These are phyloP conservation scores for Spea multiplicata DNA, from an alignment of 2,113 vertebrate species.

Conservation along the genomic window DNA sequence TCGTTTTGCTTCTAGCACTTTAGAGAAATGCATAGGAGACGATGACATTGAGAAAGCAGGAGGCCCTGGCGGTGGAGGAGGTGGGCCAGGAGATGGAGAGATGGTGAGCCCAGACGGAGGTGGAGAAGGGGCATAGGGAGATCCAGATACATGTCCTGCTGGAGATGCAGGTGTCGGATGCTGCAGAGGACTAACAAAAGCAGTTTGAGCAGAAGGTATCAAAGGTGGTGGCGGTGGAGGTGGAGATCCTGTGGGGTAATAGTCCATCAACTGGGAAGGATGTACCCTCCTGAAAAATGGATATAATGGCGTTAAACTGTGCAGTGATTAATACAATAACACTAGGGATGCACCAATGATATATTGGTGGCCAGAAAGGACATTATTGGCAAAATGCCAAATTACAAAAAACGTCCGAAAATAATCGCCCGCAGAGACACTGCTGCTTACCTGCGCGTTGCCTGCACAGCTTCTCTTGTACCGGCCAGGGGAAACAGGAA, in stretches of 20 bases:
- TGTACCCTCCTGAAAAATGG: conserved; percentile 66
- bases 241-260: conserved; percentile 80
- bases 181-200: conserved; percentile 88
- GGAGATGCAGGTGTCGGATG: conserved; percentile 68
- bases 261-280: conserved; percentile 78
- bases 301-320: conserved; percentile 24
- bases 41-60: conserved; percentile 72
- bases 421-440: too few relatives aligned
- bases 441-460: too few relatives aligned
- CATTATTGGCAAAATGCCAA: too few relatives aligned
- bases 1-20: conserved; percentile 59
- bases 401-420: too few relatives aligned
- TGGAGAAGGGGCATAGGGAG: conserved; percentile 67
- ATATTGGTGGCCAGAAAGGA: too few relatives aligned
- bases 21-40: conserved; percentile 76
- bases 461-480: too few relatives aligned
- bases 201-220: conserved; percentile 92
- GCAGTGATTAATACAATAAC: too few relatives aligned
- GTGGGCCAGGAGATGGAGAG: conserved; percentile 82
- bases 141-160: conserved; percentile 59
- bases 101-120: conserved; percentile 70
- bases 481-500: too few relatives aligned
- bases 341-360: too few relatives aligned
- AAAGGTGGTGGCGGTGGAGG: conserved; percentile 82
- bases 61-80: conserved; percentile 81